These are phyloP conservation scores for Minunthozetes semirufus DNA, from an alignment of 2,888 invertebrate species.

Conservation along the genomic window DNA sequence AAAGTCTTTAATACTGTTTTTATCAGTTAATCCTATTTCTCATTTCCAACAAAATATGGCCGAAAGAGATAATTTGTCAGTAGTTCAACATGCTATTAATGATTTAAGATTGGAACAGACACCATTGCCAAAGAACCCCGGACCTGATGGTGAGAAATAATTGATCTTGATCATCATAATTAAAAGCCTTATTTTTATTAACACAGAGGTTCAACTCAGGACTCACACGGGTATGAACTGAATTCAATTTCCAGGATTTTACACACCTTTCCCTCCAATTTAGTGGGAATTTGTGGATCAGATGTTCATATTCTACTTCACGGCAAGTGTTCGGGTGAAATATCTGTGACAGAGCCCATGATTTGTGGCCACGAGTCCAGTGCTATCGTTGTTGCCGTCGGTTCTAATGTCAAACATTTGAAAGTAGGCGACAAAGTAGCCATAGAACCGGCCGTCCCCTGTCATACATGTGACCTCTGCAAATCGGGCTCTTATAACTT, in stretches of 20 bases:
- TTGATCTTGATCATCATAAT: background rate
- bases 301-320: conserved; percentile 86
- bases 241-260: background rate
- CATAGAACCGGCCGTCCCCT: conserved; percentile 36
- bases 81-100: conserved; percentile 16
- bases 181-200: background rate
- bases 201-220: conserved; percentile 8
- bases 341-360: conserved; percentile 73
- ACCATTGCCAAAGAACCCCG: conserved; percentile 2
- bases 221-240: background rate
- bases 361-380: conserved; percentile 86
- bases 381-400: conserved; percentile 58
- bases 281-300: conserved; percentile 75
- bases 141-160: conserved; percentile 15
- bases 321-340: conserved; percentile 77
- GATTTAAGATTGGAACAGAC: conserved; percentile 28
- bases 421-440: conserved; percentile 37
- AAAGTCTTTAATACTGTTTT: no score
- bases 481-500: conserved; percentile 36
- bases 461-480: conserved; percentile 34
- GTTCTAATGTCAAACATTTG: conserved; percentile 55
- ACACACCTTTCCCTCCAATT: background rate
- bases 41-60: no score
- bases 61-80: conserved; percentile 11
- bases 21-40: no score